Conservation (phyloP, 2,888 invertebrate genomes). For the Myopa testacea region DNA sequence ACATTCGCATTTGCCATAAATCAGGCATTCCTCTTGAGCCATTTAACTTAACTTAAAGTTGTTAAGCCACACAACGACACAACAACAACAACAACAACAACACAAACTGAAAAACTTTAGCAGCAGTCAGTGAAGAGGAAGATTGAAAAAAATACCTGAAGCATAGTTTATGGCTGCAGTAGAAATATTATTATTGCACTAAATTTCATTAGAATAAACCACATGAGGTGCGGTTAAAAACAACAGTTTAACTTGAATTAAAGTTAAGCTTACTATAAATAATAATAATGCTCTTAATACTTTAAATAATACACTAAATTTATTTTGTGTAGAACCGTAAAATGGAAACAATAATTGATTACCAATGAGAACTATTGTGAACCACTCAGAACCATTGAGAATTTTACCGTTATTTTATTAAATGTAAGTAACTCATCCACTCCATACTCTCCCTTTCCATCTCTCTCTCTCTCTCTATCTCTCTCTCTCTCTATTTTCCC, state of each 20-base stretch:
- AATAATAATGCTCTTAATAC: too few species aligned
- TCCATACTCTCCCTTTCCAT: too few species aligned
- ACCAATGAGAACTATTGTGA: too few species aligned
- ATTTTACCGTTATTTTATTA: too few species aligned
- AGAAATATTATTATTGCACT: not conserved
- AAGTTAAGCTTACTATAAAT: too few species aligned
- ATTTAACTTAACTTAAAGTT: constrained; percentile 47
- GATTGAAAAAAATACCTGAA: not conserved
- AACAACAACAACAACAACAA: not conserved
- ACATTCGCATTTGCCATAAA: constrained; percentile 47
- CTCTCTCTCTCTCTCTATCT: too few species aligned
- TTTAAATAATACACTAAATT: too few species aligned
- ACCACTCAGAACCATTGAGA: too few species aligned
- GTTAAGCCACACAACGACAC: constrained; percentile 8
- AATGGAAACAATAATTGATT: too few species aligned
- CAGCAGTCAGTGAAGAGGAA: not conserved
- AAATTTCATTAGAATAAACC: not conserved
- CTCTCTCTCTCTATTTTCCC: too few species aligned
- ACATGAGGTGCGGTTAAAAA: not conserved
- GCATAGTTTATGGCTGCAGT: constrained; percentile 8
- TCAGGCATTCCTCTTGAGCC: constrained; percentile 48
- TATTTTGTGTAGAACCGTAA: too few species aligned
- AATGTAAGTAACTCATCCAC: too few species aligned
- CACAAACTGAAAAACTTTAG: not conserved
- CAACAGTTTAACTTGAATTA: not conserved